A percentile compares a stretch with the other conserved stretches of the same genome.
Evolutionary conservation across 2,113 vertebrate genomes (phyloP).

Genomic region (Oplegnathus fasciatus): DNA sequence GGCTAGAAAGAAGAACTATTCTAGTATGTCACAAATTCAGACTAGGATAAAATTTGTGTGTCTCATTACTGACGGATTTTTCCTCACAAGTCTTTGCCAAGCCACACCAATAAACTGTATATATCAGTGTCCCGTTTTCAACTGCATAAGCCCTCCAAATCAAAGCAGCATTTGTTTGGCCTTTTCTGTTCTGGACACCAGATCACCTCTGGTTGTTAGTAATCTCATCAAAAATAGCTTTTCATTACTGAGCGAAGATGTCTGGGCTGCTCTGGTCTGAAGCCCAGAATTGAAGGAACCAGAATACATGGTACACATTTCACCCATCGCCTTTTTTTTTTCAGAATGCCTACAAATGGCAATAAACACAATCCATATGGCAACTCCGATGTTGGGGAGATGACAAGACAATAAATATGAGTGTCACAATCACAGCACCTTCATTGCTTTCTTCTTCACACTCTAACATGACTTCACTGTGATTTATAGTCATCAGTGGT

Average conservation of each 20-base stretch:
- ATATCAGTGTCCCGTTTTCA: background rate
- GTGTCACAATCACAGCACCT: constrained; percentile 28
- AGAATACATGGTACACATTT: constrained; percentile 17
- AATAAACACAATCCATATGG: constrained; percentile 9
- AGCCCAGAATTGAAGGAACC: constrained; percentile 44
- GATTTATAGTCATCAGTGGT: constrained; percentile 40
- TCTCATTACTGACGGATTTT: background rate
- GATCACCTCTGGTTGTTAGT: constrained; percentile 22
- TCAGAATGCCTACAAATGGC: constrained; percentile 6
- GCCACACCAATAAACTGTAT: background rate
- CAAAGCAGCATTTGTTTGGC: constrained; percentile 22
- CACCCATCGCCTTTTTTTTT: constrained; percentile 14
- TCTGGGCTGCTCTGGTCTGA: constrained; percentile 41
- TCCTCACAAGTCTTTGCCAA: background rate
- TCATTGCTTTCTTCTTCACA: constrained; percentile 15
- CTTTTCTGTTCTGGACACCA: constrained; percentile 29
- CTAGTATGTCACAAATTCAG: background rate
- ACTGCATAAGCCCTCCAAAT: constrained; percentile 25
- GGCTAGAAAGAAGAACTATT: background rate
- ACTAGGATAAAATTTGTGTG: background rate
- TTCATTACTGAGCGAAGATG: constrained; percentile 53
- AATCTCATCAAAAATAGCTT: constrained; percentile 64
- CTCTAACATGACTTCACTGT: constrained; percentile 21
- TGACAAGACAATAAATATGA: constrained; percentile 28
- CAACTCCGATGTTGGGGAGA: constrained; percentile 4